Evolutionary conservation across 2,797 vertebrate species (phyloP).

Genomic region (Typhlichthys eigenmanni): DNA sequence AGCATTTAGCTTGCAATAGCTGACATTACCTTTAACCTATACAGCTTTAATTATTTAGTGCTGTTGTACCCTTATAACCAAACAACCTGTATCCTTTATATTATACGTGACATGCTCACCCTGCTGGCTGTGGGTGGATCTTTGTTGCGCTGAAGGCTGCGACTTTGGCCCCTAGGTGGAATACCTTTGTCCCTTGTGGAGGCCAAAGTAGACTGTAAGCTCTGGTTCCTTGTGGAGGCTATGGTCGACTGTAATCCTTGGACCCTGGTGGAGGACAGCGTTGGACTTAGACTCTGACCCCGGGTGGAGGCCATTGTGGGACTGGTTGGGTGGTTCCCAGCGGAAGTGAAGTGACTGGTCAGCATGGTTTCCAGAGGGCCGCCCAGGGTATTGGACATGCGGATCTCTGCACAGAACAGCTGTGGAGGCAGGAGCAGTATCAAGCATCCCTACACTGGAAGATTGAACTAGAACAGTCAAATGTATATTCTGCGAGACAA

Average conservation of each 20-base stretch:
- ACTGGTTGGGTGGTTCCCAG: constrained; percentile 12
- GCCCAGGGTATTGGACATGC: constrained; percentile 26
- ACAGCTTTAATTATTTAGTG: background rate
- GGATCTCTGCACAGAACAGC: constrained; percentile 61
- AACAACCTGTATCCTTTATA: background rate
- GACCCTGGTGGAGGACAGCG: constrained; percentile 2
- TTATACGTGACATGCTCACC: constrained; percentile 32
- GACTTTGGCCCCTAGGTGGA: constrained; percentile 1
- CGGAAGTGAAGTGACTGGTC: constrained; percentile 35
- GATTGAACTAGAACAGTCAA: too few species aligned
- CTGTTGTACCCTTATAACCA: background rate
- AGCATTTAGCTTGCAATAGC: background rate
- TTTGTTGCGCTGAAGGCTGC: constrained; percentile 8
- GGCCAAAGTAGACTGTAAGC: constrained; percentile 5
- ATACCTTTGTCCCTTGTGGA: constrained; percentile 5
- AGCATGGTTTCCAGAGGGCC: constrained; percentile 41
- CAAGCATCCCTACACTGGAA: background rate
- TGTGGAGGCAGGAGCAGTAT: constrained; percentile 21
- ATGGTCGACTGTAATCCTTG: constrained; percentile 19
- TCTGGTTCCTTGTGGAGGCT: constrained; percentile 8
- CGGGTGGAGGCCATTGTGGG: constrained; percentile 1
- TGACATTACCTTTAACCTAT: background rate
- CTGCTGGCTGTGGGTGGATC: constrained; percentile 1
- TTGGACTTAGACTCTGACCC: constrained; percentile 22
- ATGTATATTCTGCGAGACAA: too few species aligned